Conservation (phyloP, 2,797 vertebrate genomes). For the Hydrocynus forskahlii region DNA sequence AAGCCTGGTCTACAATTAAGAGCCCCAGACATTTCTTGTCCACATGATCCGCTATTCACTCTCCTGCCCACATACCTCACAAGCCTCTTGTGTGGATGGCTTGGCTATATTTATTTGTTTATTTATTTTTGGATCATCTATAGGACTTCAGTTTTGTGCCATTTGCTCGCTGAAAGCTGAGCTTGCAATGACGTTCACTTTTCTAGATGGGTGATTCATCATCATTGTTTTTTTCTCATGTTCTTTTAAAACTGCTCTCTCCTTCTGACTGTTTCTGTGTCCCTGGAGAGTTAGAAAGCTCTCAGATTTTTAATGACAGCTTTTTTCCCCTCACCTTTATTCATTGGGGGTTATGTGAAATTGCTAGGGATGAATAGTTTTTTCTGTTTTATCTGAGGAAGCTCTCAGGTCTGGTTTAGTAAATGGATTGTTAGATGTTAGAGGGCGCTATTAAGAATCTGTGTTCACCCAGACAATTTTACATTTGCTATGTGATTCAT, state of each 20-base stretch:
- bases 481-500: slow-evolving; percentile 26
- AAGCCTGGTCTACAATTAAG: slow-evolving; percentile 34
- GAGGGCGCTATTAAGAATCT: slow-evolving; percentile 1
- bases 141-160: background rate
- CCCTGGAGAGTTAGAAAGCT: slow-evolving; percentile 53
- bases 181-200: background rate
- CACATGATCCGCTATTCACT: background rate
- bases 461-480: slow-evolving; percentile 1
- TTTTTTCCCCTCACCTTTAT: slow-evolving; percentile 22
- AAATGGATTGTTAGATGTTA: slow-evolving; percentile 13
- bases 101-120: background rate
- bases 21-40: background rate
- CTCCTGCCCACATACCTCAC: background rate
- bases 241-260: background rate
- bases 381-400: slow-evolving; percentile 3
- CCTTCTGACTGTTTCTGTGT: slow-evolving; percentile 38
- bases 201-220: slow-evolving; percentile 62
- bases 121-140: background rate
- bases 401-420: slow-evolving; percentile 4
- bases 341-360: slow-evolving; percentile 14
- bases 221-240: slow-evolving; percentile 29
- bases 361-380: background rate
- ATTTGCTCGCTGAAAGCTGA: background rate
- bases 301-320: slow-evolving; percentile 59
- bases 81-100: background rate